These are phyloP conservation scores for Samia ricini DNA, from an alignment of 1,140 invertebrate genomes.

Conservation along the genomic window DNA sequence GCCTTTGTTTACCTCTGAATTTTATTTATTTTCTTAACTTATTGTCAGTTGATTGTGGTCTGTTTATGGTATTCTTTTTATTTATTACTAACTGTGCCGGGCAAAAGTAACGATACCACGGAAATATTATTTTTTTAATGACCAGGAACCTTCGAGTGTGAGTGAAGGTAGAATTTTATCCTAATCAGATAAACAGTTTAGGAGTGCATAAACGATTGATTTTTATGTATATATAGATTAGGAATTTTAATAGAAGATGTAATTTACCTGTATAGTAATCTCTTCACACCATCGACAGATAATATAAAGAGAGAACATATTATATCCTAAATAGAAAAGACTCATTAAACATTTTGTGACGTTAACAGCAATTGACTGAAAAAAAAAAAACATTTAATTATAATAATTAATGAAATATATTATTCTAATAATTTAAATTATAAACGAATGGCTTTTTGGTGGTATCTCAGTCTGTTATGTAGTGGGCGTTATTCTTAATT, in stretches of 20 bases:
- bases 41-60: too few relatives aligned
- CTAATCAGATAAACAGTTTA: too few relatives aligned
- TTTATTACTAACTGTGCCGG: too few relatives aligned
- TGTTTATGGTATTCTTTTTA: too few relatives aligned
- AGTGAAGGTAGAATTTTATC: too few relatives aligned
- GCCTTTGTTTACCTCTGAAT: too few relatives aligned
- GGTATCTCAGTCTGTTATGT: neutral
- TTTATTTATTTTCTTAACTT: too few relatives aligned
- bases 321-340: constrained; percentile 53
- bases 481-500: neutral
- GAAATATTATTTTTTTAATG: too few relatives aligned
- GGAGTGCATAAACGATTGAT: too few relatives aligned
- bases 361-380: constrained; percentile 40
- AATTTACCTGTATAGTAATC: constrained; percentile 49
- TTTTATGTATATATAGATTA: too few relatives aligned
- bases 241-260: neutral
- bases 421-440: neutral
- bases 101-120: too few relatives aligned
- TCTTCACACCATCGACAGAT: constrained; percentile 63
- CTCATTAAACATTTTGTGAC: constrained; percentile 52
- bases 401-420: neutral
- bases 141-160: too few relatives aligned
- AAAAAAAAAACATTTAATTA: constrained; percentile 10
- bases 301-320: constrained; percentile 54
- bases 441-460: neutral